These are phyloP conservation scores for Arctopsyche grandis DNA, from an alignment of 1,140 invertebrate species.

Conservation along the genomic window DNA sequence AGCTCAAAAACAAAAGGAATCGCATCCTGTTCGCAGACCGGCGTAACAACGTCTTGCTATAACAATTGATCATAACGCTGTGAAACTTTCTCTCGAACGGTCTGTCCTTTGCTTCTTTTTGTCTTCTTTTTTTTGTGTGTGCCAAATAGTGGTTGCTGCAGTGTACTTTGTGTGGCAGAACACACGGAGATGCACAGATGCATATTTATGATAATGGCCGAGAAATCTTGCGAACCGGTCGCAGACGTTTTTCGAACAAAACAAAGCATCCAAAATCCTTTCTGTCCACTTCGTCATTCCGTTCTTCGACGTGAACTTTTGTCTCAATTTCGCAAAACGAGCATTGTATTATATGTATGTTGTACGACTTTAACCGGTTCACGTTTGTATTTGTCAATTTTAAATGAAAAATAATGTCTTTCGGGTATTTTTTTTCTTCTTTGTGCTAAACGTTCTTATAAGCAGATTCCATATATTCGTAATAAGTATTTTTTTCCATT, in stretches of 20 bases:
- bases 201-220: slow-evolving; percentile 37
- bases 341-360: no score
- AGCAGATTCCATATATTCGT: no score
- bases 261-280: slow-evolving; percentile 2
- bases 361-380: no score
- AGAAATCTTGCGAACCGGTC: slow-evolving; percentile 23
- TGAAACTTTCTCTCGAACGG: slow-evolving; percentile 3
- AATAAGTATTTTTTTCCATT: no score
- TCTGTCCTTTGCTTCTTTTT: not conserved
- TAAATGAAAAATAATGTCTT: no score
- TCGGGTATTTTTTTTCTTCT: no score
- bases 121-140: not conserved
- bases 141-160: slow-evolving; percentile 16
- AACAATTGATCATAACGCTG: slow-evolving; percentile 13
- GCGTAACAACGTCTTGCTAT: slow-evolving; percentile 2
- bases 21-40: not conserved
- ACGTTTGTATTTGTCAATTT: no score
- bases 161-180: not conserved
- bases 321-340: no score
- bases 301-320: no score
- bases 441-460: no score
- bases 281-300: not conserved
- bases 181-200: slow-evolving; percentile 10
- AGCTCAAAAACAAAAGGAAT: not conserved
- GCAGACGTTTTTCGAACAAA: not conserved